Evolutionary conservation across 2,797 vertebrate species (phyloP).

Genomic region (Labeo calbasu): DNA sequence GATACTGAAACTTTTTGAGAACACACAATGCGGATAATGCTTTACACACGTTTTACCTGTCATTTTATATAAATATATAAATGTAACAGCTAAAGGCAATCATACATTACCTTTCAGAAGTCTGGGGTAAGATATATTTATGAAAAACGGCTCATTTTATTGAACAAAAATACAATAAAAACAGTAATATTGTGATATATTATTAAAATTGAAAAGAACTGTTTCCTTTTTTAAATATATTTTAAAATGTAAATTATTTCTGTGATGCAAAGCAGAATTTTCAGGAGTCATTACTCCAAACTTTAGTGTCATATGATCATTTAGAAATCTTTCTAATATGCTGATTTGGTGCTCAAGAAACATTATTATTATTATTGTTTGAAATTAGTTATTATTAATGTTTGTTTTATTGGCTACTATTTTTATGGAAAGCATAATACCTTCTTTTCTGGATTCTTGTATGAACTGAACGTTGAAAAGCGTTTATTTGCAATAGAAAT

Average conservation of each 20-base stretch:
- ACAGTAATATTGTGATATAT: neutral
- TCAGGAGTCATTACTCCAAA: neutral
- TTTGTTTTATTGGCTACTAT: no score
- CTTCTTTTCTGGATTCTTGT: no score
- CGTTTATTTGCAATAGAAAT: no score
- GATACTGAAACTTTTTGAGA: conserved; percentile 45
- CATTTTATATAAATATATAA: neutral
- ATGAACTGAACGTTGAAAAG: no score
- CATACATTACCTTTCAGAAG: neutral
- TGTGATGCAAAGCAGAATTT: neutral
- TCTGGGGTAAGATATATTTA: neutral
- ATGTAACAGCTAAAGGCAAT: neutral
- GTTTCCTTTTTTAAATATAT: neutral
- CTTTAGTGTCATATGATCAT: no score
- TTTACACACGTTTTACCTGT: neutral
- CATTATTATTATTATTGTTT: no score
- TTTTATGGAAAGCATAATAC: no score
- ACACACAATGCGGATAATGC: conserved; percentile 16
- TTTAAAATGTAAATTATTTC: neutral
- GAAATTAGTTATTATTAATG: no score
- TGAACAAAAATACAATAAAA: no score
- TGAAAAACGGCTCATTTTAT: no score
- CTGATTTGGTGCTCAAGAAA: no score
- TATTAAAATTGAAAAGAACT: neutral
- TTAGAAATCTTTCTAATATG: no score